phyloP scores from a whole-genome alignment of 2,888 invertebrate species.

The Tetragonisca angustula region DNA sequence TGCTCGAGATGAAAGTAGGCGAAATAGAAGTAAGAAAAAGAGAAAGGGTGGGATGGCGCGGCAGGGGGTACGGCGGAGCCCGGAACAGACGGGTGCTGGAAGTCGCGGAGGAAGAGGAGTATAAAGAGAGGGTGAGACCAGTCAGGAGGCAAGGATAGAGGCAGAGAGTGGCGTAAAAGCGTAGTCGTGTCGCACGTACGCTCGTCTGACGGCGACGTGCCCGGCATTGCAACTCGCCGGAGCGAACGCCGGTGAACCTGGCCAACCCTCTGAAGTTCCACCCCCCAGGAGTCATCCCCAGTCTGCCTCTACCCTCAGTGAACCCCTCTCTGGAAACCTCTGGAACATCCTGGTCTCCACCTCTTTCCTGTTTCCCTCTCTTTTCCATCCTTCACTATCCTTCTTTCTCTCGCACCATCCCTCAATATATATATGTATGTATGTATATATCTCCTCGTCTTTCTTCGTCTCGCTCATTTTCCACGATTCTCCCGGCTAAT shows the following conservation, averaged over 20 bases:
- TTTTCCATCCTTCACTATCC: constrained; percentile 33
- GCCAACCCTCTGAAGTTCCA: constrained; percentile 73
- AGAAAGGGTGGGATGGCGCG: constrained; percentile 55
- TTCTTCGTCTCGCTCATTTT: constrained; percentile 16
- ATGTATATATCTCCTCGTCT: not conserved
- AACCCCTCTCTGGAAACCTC: constrained; percentile 64
- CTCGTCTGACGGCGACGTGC: constrained; percentile 84
- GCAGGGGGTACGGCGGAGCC: constrained; percentile 10
- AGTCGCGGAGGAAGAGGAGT: constrained; percentile 45
- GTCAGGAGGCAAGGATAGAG: constrained; percentile 66
- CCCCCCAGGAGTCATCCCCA: constrained; percentile 71
- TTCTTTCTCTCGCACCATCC: not conserved
- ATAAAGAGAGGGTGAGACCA: constrained; percentile 52
- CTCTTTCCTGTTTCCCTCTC: constrained; percentile 41
- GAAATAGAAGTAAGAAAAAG: constrained; percentile 58
- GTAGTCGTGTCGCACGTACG: constrained; percentile 84
- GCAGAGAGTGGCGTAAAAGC: constrained; percentile 82
- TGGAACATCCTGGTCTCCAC: constrained; percentile 58
- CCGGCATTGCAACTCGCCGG: constrained; percentile 77
- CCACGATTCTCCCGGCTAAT: constrained; percentile 25
- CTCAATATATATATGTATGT: too few species aligned
- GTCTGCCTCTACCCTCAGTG: constrained; percentile 51
- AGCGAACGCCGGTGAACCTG: constrained; percentile 70
- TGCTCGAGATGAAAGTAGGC: constrained; percentile 67
- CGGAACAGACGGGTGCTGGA: constrained; percentile 48